Conservation (phyloP, 1,140 invertebrate species). For the Atta colombica region DNA sequence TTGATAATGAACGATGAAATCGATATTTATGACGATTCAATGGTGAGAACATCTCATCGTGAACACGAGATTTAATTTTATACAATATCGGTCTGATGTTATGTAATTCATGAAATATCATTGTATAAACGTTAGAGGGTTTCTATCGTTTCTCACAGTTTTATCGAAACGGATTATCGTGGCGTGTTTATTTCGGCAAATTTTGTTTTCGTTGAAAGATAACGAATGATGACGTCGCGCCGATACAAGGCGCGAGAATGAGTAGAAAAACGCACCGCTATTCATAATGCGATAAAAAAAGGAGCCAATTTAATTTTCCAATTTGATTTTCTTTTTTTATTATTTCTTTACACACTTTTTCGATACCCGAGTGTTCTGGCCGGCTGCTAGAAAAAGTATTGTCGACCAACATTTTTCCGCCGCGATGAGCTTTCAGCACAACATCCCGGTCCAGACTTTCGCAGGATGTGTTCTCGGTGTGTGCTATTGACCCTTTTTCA, state of each 20-base stretch:
- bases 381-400: conserved; percentile 53
- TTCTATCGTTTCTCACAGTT: conserved; percentile 71
- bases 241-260: neutral
- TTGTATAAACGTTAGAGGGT: conserved; percentile 44
- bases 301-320: conserved; percentile 46
- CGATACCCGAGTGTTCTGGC: neutral
- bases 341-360: conserved; percentile 50
- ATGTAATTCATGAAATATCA: conserved; percentile 70
- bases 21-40: conserved; percentile 69
- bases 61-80: conserved; percentile 69
- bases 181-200: conserved; percentile 64
- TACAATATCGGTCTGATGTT: conserved; percentile 55
- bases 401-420: conserved; percentile 26
- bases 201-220: conserved; percentile 12
- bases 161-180: conserved; percentile 47
- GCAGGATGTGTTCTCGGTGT: conserved; percentile 60
- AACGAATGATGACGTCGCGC: conserved; percentile 22
- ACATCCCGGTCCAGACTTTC: conserved; percentile 74
- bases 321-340: conserved; percentile 67
- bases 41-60: neutral
- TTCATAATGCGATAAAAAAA: conserved; percentile 40
- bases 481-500: conserved; percentile 83
- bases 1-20: conserved; percentile 49
- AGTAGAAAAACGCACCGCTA: neutral
- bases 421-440: conserved; percentile 24